Conservation (phyloP, 2,888 invertebrate species). For the Acrobasis consociella region DNA sequence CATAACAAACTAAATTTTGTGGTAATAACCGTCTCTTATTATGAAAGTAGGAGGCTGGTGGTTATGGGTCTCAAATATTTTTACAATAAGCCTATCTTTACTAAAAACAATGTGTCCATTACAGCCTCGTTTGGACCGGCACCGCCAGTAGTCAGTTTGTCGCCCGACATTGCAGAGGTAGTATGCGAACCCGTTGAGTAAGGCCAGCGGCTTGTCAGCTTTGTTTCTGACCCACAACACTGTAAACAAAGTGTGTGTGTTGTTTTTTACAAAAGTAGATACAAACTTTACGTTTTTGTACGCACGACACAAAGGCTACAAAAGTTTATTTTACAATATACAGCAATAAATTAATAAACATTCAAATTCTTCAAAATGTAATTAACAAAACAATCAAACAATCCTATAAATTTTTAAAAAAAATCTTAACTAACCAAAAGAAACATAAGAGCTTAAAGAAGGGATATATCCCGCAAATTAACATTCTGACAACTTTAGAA, state of each 20-base stretch:
- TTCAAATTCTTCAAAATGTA: too few species aligned
- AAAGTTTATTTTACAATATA: too few species aligned
- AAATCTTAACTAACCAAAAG: too few species aligned
- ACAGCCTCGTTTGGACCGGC: neutral
- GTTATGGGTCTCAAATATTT: neutral
- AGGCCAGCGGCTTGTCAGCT: neutral
- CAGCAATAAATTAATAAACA: too few species aligned
- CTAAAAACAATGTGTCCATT: neutral
- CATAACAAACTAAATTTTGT: neutral
- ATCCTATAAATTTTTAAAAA: too few species aligned
- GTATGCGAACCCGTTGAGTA: conserved; percentile 12
- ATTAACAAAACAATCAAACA: too few species aligned
- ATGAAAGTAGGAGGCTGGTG: neutral
- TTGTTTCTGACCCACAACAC: conserved; percentile 8
- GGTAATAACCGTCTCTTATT: conserved; percentile 4
- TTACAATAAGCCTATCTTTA: neutral
- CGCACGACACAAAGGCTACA: too few species aligned
- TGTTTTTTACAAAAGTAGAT: too few species aligned
- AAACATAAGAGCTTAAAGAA: too few species aligned
- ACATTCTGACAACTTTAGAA: too few species aligned
- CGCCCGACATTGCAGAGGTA: conserved; percentile 4
- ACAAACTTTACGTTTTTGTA: too few species aligned
- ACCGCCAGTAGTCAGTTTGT: conserved; percentile 5
- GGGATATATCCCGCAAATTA: too few species aligned
- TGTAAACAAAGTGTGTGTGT: neutral